These are phyloP conservation scores for Onthophagus sagittarius DNA, from an alignment of 2,888 invertebrate genomes.

Conservation along the genomic window DNA sequence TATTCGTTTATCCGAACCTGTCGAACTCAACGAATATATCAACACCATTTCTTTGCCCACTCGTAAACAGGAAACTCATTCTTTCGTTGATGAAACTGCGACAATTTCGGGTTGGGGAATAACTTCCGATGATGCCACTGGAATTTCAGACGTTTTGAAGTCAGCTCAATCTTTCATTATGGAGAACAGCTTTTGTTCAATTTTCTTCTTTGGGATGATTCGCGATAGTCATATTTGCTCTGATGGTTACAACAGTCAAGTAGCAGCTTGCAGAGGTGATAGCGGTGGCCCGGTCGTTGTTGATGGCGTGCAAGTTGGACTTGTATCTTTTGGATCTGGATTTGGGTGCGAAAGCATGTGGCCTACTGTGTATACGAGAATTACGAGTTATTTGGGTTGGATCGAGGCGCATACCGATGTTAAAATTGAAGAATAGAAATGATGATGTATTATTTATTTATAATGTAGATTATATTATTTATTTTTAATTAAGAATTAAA, in stretches of 20 bases:
- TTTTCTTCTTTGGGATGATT: conserved; percentile 44
- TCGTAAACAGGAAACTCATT: conserved; percentile 31
- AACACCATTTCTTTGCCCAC: conserved; percentile 24
- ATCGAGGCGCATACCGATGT: conserved; percentile 31
- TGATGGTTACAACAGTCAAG: conserved; percentile 41
- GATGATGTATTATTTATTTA: neutral
- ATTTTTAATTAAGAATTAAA: too few relatives aligned
- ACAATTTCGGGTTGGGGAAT: conserved; percentile 53
- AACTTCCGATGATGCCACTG: conserved; percentile 33
- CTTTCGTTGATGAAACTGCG: conserved; percentile 43
- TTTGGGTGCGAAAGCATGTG: conserved; percentile 45
- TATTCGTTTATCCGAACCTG: conserved; percentile 43
- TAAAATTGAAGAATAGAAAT: conserved; percentile 4
- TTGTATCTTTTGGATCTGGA: conserved; percentile 40
- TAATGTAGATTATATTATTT: too few relatives aligned
- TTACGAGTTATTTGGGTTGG: conserved; percentile 42
- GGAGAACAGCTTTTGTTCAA: conserved; percentile 41
- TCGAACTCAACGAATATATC: conserved; percentile 31
- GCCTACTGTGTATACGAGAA: conserved; percentile 46
- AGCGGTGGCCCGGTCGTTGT: conserved; percentile 41
- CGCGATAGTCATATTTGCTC: conserved; percentile 51
- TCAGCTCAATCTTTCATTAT: neutral
- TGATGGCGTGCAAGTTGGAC: conserved; percentile 30
- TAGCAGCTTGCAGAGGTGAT: conserved; percentile 53
- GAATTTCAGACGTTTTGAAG: conserved; percentile 4